Evolutionary conservation across 92 coral and sea anemone genomes (phyloP), one percentile per base, ranked within the genome.

Genomic region (Virgularia gustaviana): DNA sequence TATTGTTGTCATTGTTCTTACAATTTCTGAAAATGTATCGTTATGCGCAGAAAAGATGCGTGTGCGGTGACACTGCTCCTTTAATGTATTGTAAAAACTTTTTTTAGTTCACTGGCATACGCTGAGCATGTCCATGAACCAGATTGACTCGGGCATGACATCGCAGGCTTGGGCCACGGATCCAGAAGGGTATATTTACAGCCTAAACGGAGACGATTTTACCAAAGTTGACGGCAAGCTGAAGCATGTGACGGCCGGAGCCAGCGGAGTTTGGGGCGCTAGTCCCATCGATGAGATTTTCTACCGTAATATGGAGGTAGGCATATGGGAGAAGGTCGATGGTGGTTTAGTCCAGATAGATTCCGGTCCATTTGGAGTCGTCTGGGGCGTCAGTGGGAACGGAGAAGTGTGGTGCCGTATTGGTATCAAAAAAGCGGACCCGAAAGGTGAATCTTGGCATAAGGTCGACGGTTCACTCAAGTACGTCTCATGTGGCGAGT

Each of bases 381-480:
- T 71, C 11, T 79, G 83, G 58, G 83, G 83, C 15, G 79, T 79
- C 42, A 79, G 52, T 43, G 71, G 53, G 49, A 0, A 49, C 19
- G 42, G 36, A 6, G 16, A 60, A 8, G 64, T 79, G n/a, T 79
- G 49, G 37, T 52, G 44, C 64, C 58, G 83, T 1, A 70, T 23
- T 15, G 79, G 73, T 0, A 39, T 79, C 12, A 1, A 22, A 2
- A 25, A 54, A 37, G 25, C 19, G 2, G 35, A 47, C 19, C 37
- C 56, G 0, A 7, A 25, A 22, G 72, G 72, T 42, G 3, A 5
- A 9, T 0, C 20, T 0, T 65, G 72, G 72, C 6, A 2, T 22
- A 41, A 10, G 15, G n/a, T 65, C 2, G 36, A 36, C 15, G 72
- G 72, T 19, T 25, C 20, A 22, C 42, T 65, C 2, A 65, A 19